A percentile compares a stretch with the other conserved stretches of the same genome.
These are phyloP conservation scores for Trichomycterus rosablanca DNA, from an alignment of 2,113 vertebrate species.

Conservation along the genomic window DNA sequence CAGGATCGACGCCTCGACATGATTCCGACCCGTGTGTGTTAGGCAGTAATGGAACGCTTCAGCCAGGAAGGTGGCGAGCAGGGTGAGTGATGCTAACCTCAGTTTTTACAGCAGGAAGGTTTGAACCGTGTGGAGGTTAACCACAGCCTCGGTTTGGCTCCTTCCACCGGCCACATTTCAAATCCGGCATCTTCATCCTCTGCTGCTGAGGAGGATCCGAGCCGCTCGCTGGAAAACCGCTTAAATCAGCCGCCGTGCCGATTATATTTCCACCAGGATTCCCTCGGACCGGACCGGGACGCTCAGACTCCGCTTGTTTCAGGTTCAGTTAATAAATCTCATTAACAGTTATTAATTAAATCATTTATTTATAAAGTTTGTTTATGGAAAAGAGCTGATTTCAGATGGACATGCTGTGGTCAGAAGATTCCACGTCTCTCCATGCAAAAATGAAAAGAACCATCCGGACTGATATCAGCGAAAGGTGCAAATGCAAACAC, in stretches of 20 bases:
- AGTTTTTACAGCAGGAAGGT: conserved; percentile 66
- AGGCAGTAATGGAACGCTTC: background rate
- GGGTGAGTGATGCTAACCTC: conserved; percentile 48
- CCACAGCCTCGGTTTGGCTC: conserved; percentile 59
- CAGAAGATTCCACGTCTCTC: too few species aligned
- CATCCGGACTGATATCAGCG: too few species aligned
- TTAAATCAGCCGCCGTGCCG: conserved; percentile 54
- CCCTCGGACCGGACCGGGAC: too few species aligned
- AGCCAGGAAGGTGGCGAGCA: too few species aligned
- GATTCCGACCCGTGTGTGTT: background rate
- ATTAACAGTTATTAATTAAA: too few species aligned
- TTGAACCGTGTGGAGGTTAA: conserved; percentile 61
- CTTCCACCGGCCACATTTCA: conserved; percentile 55
- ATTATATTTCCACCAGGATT: conserved; percentile 64
- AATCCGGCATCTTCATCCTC: conserved; percentile 55
- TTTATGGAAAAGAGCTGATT: too few species aligned
- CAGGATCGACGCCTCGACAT: background rate
- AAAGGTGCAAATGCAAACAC: too few species aligned
- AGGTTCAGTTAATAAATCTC: too few species aligned
- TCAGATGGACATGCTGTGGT: too few species aligned
- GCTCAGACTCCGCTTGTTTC: too few species aligned
- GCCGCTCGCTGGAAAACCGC: conserved; percentile 62
- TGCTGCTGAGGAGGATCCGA: conserved; percentile 45
- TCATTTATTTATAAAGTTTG: too few species aligned
- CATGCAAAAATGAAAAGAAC: too few species aligned